Percentiles rank a stretch among this genome's conserved stretches.
These are phyloP conservation scores for Eupithecia exiguata DNA, from an alignment of 2,888 invertebrate genomes.

Conservation along the genomic window DNA sequence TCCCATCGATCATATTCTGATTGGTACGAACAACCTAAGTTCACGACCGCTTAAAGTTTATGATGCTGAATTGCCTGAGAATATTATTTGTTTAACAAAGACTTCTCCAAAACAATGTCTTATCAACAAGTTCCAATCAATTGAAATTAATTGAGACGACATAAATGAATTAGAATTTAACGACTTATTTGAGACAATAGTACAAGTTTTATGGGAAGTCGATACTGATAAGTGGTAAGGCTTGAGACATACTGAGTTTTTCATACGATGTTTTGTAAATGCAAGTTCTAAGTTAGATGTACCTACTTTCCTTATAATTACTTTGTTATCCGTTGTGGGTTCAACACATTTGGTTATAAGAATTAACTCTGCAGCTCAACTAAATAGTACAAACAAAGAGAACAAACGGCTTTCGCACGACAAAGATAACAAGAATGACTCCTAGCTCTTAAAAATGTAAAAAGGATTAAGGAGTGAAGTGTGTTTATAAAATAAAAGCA, in stretches of 20 bases:
- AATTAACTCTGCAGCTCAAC: too few relatives aligned
- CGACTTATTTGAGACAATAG: conserved; percentile 9
- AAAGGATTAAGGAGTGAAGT: too few relatives aligned
- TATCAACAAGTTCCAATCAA: conserved; percentile 13
- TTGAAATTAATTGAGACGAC: conserved; percentile 9
- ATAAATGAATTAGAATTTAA: conserved; percentile 12
- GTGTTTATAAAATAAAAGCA: too few relatives aligned
- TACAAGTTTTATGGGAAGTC: conserved; percentile 17
- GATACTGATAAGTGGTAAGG: conserved; percentile 7
- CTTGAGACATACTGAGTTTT: conserved; percentile 12
- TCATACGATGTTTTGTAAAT: background rate
- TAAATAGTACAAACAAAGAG: too few relatives aligned
- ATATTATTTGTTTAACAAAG: conserved; percentile 10
- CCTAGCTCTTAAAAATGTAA: background rate
- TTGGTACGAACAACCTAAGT: background rate
- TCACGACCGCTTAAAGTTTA: background rate
- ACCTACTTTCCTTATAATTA: background rate
- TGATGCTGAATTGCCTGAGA: background rate
- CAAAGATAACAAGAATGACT: background rate
- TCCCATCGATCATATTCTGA: conserved; percentile 2
- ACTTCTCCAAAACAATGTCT: background rate
- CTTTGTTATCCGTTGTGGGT: background rate
- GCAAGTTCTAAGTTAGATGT: background rate
- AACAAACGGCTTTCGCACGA: background rate
- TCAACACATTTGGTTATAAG: too few relatives aligned